Base-by-base conservation (phyloP, 2,888 invertebrate species). In the Yponomeuta plumbellus region DNA sequence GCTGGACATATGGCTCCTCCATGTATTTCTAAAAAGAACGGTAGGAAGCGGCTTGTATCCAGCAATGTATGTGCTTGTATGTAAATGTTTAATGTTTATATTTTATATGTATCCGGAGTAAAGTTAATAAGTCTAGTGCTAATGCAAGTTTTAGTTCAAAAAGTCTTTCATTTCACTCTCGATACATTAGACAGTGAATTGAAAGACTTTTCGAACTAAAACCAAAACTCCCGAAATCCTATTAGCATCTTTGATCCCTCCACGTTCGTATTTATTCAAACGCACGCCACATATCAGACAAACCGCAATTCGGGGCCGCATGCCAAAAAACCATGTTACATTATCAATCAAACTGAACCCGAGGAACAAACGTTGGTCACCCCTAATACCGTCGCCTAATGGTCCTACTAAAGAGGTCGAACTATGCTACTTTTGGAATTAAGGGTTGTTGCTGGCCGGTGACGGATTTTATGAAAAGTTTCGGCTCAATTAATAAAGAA, bases 271-370 rank as follows among this genome's bases (percentile, higher is more conserved):
- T 17, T 17, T 17, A 52, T 52, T 22, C 58, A 58, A 20, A 58
- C 10, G 58, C 11, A 22, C 22, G 58, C n/a, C 20, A 20, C 21
- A 22, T 5, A 58, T 22, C 20, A 58, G 20, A 8, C 34, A 11
- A 20, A 22, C 58, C 20, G 21, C 21, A 58, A 20, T 58, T 20
- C 11, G 58, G 58, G 20, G 11, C 21, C 11, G 0, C 22, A 20
- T 17, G 21, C 63, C 20, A 56, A 67, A 64, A 67, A 67, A 65
- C 61, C 66, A 22, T 39, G 56, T 52, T 17, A 62, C 63, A 64
- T 52, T 57, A 68, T 68, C 68, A 68, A 68, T 68, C 68, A 68
- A 66, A 66, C 23, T 13, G 64, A 66, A 34, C 34, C 40, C 40
- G 44, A 67, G 61, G 57, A 65, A 66, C 63, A 63, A 61, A 61